Conservation (phyloP, 2,113 vertebrate species). For the Bothrops jararaca region DNA sequence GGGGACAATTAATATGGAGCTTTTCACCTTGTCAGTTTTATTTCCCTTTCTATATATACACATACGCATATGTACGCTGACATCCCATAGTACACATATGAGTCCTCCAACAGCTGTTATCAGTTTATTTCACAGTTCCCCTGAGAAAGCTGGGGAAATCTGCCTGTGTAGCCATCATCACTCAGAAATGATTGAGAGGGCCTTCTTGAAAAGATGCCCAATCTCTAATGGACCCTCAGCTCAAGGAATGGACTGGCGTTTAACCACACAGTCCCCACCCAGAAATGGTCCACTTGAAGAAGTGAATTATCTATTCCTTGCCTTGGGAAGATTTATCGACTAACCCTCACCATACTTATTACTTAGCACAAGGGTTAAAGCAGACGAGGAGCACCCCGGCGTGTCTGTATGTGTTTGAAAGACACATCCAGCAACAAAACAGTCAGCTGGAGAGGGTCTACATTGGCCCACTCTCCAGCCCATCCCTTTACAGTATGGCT, state of each 20-base stretch:
- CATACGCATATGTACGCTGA: background rate
- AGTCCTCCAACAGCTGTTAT: constrained; percentile 3
- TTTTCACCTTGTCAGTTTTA: constrained; percentile 16
- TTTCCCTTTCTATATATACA: background rate
- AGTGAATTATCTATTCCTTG: background rate
- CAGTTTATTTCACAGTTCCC: constrained; percentile 6
- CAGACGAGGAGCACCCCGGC: background rate
- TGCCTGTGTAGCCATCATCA: background rate
- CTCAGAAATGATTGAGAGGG: background rate
- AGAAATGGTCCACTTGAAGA: background rate
- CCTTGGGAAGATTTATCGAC: background rate
- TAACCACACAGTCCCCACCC: background rate
- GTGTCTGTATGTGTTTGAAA: too few species aligned
- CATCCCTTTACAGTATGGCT: background rate
- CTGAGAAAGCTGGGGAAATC: background rate
- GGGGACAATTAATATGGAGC: background rate
- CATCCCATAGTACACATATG: background rate
- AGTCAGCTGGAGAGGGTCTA: background rate
- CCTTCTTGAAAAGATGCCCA: background rate
- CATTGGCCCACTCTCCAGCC: background rate
- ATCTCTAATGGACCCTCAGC: background rate
- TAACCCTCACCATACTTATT: background rate
- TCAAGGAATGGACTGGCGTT: too few species aligned
- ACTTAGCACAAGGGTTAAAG: background rate
- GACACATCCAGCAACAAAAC: too few species aligned